phyloP scores from a whole-genome alignment of 2,113 vertebrate genomes.

The Haplochromis vanheusdeni region DNA sequence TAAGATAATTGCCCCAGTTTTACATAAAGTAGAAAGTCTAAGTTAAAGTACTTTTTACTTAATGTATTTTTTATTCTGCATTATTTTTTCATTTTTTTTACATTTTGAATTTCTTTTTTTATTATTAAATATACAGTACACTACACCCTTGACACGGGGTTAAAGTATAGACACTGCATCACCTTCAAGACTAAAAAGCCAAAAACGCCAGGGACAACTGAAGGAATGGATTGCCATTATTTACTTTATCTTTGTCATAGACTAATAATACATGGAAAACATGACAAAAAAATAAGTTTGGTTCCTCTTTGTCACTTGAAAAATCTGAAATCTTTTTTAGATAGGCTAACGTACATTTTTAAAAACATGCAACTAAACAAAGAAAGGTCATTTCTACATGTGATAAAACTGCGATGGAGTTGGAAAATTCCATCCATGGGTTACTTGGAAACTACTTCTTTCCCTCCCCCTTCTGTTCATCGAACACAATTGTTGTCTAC shows the following conservation, averaged over 20 bases:
- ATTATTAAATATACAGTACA: background rate
- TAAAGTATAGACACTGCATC: background rate
- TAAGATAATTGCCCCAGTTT: background rate
- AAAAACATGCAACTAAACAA: background rate
- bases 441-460: constrained; percentile 71
- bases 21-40: background rate
- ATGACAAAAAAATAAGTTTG: background rate
- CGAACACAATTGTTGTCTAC: constrained; percentile 73
- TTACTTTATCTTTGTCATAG: background rate
- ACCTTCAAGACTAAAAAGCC: background rate
- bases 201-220: background rate
- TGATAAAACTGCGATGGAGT: constrained; percentile 22
- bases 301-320: background rate
- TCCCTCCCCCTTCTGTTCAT: constrained; percentile 59
- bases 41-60: background rate
- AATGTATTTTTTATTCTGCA: background rate
- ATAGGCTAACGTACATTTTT: background rate
- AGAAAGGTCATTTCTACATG: constrained; percentile 2
- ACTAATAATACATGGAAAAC: background rate
- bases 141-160: background rate
- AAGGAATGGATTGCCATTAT: background rate
- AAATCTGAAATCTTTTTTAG: background rate
- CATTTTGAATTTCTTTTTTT: background rate
- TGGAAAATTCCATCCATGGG: constrained; percentile 63
- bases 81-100: background rate